Conservation (phyloP, 53 echinoderm and acorn worm species). For the Zoroaster sp. region DNA sequence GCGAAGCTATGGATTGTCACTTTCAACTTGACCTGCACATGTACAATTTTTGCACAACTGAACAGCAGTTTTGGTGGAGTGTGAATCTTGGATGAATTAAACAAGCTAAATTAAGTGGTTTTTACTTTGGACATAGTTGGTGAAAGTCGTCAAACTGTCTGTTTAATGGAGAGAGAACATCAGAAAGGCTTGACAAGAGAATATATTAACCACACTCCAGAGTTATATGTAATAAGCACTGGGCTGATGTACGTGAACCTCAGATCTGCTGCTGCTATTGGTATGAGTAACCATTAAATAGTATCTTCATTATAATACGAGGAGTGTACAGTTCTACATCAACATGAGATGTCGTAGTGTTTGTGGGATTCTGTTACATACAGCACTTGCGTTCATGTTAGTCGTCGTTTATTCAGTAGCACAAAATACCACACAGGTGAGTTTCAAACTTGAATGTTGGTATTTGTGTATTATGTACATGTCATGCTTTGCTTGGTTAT, state of each 20-base stretch:
- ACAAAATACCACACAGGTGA: conserved; percentile 7
- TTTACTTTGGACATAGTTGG: no score
- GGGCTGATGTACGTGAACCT: neutral
- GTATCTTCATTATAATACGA: neutral
- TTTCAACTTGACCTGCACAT: neutral
- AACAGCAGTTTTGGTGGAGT: neutral
- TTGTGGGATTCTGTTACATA: neutral
- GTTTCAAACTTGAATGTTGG: neutral
- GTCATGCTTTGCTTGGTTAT: neutral
- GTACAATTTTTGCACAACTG: neutral
- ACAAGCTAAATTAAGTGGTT: no score
- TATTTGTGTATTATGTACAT: neutral
- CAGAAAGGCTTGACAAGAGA: neutral
- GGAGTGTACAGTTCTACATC: neutral
- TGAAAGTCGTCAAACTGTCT: no score
- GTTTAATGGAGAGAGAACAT: neutral
- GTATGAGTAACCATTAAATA: neutral
- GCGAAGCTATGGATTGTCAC: neutral
- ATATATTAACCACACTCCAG: no score
- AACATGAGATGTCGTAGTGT: neutral
- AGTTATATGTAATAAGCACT: no score
- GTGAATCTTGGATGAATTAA: neutral
- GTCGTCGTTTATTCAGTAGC: neutral
- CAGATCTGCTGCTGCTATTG: neutral
- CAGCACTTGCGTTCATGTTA: neutral